Evolutionary conservation across 2,113 vertebrate species (phyloP).

Genomic region (Mobula birostris): DNA sequence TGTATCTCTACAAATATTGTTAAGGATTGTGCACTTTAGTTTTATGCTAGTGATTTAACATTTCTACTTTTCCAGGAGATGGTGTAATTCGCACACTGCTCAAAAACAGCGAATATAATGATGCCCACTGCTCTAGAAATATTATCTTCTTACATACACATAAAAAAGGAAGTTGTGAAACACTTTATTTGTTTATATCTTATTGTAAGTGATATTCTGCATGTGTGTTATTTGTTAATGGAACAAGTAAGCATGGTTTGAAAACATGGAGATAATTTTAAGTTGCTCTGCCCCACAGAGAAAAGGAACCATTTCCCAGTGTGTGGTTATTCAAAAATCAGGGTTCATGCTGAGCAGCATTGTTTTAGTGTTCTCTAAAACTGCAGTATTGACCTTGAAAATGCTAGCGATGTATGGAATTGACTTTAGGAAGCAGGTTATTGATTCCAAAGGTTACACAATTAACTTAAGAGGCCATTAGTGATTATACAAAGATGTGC

Average conservation of each 20-base stretch:
- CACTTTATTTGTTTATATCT: too few species aligned
- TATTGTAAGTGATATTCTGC: too few species aligned
- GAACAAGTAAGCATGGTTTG: not conserved
- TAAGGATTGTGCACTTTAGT: not conserved
- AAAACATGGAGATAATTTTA: not conserved
- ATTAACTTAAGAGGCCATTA: not conserved
- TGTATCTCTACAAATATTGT: not conserved
- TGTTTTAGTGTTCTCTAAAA: not conserved
- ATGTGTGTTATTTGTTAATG: too few species aligned
- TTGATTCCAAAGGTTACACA: not conserved
- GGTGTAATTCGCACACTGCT: too few species aligned
- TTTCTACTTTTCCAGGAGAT: slow-evolving; percentile 2
- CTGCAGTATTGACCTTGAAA: not conserved
- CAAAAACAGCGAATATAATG: not conserved
- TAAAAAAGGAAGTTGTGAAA: too few species aligned
- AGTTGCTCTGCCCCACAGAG: not conserved
- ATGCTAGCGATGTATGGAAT: not conserved
- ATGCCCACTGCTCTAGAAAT: too few species aligned
- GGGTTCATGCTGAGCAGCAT: not conserved
- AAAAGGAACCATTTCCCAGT: not conserved
- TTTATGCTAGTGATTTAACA: not conserved
- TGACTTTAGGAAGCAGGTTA: slow-evolving; percentile 15
- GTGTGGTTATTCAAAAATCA: not conserved
- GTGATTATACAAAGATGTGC: not conserved
- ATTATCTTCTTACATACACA: not conserved